Evolutionary conservation across 2,888 invertebrate species (phyloP).

Genomic region (Epinotia nisella): DNA sequence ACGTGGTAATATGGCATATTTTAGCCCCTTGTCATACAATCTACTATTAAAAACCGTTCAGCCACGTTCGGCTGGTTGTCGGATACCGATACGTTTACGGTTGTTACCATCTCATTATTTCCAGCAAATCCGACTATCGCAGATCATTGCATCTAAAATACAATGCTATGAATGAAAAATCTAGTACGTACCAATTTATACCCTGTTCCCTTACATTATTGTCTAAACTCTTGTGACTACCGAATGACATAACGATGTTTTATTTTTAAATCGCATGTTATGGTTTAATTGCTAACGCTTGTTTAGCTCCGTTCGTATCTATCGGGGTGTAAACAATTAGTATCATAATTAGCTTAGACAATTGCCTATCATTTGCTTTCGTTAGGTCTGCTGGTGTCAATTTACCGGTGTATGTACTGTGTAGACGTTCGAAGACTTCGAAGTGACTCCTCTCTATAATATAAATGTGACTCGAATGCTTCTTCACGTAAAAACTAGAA

Average conservation of each 20-base stretch:
- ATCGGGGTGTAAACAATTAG: conserved; percentile 39
- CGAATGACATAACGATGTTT: conserved; percentile 3
- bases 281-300: conserved; percentile 37
- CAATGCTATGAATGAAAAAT: neutral
- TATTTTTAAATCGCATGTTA: conserved; percentile 12
- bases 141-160: conserved; percentile 24
- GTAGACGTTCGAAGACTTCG: too few relatives aligned
- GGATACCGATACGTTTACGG: conserved; percentile 14
- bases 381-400: conserved; percentile 2
- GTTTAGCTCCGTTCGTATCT: conserved; percentile 27
- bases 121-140: conserved; percentile 22
- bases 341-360: conserved; percentile 12
- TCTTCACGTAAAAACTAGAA: too few relatives aligned
- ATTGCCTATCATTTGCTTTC: neutral
- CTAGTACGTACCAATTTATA: neutral
- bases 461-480: too few relatives aligned
- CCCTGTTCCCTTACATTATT: neutral
- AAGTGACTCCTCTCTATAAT: too few relatives aligned
- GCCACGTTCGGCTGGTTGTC: neutral
- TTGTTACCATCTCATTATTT: conserved; percentile 39
- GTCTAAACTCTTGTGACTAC: neutral
- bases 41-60: neutral
- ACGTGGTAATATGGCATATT: too few relatives aligned
- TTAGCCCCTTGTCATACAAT: too few relatives aligned
- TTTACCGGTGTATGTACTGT: neutral